Base-by-base conservation (phyloP, 2,797 vertebrate genomes). In the Naso thynnoides region DNA sequence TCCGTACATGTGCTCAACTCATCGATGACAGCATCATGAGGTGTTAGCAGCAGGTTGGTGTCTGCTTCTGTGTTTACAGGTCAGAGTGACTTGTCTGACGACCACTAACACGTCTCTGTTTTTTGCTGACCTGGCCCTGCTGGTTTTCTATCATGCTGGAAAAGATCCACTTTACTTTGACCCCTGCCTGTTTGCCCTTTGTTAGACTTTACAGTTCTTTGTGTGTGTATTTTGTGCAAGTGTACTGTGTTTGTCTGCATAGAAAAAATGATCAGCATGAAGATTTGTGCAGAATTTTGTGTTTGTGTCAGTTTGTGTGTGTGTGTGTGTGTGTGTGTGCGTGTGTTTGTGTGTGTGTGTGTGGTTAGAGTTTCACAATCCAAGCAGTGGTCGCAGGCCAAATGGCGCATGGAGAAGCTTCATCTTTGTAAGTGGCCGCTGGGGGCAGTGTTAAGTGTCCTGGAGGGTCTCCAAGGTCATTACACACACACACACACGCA, bases 401-500 rank as follows among this genome's bases (percentile, higher is more conserved):
- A 92, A 86, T 86, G 79, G 78, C 11, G 53, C 83, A 81, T 62
- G 60, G 70, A 86, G 85, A 87, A 77, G 78, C 76, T 75, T 87
- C 70, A 78, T 86, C 79, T 88, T 82, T 55, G 66, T 80, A 88
- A 92, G 78, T 89, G 88, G 85, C 86, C 88, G 90, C 81, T 68
- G 79, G 87, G 80, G 87, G 92, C 88, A 83, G 81, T 77, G 79
- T 87, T 86, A 89, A 89, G 84, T 86, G 81, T 90, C 84, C 78
- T 89, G 88, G 76, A 84, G 86, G 86, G 84, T 84, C 88, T 89
- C 87, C 64, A 77, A 93, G 81, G 86, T 88, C 78, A 89, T 85
- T 24, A 68, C 63, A 74, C 58, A 67, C 23, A 65, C 27, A 58
- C 49, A 75, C 41, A 33, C 33, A 10, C 38, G 39, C 31, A 10